A percentile compares a stretch with the other conserved stretches of the same genome.
Evolutionary conservation across 2,113 vertebrate species (phyloP).

Genomic region (Craseonycteris thonglongyai): DNA sequence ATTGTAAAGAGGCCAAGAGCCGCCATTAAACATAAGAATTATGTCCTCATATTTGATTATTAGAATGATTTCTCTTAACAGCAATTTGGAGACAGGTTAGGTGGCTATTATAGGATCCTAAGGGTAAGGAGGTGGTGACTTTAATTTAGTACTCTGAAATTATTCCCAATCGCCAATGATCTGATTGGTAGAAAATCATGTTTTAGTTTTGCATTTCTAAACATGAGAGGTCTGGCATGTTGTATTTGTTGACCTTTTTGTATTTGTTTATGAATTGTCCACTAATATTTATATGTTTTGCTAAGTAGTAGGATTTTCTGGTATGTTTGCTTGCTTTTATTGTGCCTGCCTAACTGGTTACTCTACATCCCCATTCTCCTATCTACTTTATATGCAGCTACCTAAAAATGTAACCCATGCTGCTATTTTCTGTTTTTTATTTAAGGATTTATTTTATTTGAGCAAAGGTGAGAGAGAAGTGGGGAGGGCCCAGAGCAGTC

Average conservation of each 20-base stretch:
- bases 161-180: not conserved
- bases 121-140: not conserved
- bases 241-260: not conserved
- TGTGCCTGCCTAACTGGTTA: not conserved
- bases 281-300: not conserved
- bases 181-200: not conserved
- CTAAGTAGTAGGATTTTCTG: not conserved
- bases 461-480: no score
- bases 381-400: not conserved
- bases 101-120: not conserved
- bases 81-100: not conserved
- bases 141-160: not conserved
- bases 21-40: not conserved
- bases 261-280: not conserved
- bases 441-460: no score
- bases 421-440: no score
- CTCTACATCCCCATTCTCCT: not conserved
- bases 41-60: not conserved
- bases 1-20: not conserved
- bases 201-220: not conserved
- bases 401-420: not conserved
- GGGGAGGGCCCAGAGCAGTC: no score
- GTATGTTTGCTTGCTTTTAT: not conserved
- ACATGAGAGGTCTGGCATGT: not conserved
- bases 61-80: not conserved